phyloP scores from a whole-genome alignment of 2,888 invertebrate genomes.

The Ennomos fuscantarius region DNA sequence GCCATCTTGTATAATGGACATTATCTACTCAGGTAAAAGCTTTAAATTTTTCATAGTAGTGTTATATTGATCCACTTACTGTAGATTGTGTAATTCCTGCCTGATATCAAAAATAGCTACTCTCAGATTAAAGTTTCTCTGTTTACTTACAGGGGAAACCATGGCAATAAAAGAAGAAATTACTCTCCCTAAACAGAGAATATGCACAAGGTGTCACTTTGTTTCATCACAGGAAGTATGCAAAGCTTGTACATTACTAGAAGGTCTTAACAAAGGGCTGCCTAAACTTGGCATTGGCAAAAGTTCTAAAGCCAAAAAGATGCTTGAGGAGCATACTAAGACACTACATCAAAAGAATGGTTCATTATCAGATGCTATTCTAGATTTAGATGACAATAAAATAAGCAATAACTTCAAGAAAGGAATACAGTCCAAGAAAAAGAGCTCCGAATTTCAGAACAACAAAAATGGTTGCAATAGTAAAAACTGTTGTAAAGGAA shows the following conservation, averaged over 20 bases:
- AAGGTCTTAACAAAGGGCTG: conserved; percentile 97
- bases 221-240: conserved; percentile 97
- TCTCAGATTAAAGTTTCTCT: neutral
- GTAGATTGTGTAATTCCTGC: too few relatives aligned
- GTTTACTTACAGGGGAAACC: conserved; percentile 90
- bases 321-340: conserved; percentile 83
- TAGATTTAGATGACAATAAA: conserved; percentile 55
- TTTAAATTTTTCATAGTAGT: neutral
- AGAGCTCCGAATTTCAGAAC: conserved; percentile 30
- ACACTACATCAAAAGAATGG: conserved; percentile 50
- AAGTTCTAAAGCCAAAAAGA: conserved; percentile 90
- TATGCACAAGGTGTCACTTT: conserved; percentile 94
- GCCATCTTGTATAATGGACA: conserved; percentile 96
- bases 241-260: conserved; percentile 97
- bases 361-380: conserved; percentile 46
- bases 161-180: conserved; percentile 92
- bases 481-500: conserved; percentile 52
- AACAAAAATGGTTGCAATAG: conserved; percentile 32
- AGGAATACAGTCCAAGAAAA: conserved; percentile 46
- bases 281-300: conserved; percentile 97
- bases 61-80: too few relatives aligned
- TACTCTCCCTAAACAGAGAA: conserved; percentile 92
- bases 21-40: conserved; percentile 92
- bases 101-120: too few relatives aligned
- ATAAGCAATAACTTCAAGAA: conserved; percentile 43